Base-by-base conservation (phyloP, 1,140 invertebrate species). In the Cepaea nemoralis region DNA sequence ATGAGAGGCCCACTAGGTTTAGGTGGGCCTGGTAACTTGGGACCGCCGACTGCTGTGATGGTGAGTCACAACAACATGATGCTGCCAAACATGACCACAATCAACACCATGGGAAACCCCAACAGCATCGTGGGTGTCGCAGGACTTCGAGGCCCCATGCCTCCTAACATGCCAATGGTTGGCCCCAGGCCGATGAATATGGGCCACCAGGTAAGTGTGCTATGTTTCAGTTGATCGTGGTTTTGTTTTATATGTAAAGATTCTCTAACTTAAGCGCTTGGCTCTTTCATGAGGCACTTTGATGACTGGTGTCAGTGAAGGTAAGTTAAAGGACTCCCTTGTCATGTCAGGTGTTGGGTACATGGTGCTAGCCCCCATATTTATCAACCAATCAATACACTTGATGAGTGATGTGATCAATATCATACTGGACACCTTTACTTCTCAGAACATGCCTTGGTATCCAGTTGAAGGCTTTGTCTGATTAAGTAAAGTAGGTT, bases 141-240 rank as follows among this genome's bases (percentile, higher is more conserved):
- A n/a, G 71, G 71, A 48, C 14, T 74, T 42, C 19, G 42, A 42
- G 71, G 39, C 0, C 71, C n/a, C 48, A 48, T 8, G 42, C 71
- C 71, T 27, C 71, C 71, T 27, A 35, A 45, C 24, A 6, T 74
- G 12, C 40, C 35, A 33, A 31, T n/a, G 42, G 14, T 40, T 1
- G 70, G 70, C 1, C 33, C 40, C 24, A 42, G 71, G 22, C 71
- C 6, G 40, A 48, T 48, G 31, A 74, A 74, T 48, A 74, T 74
- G 39, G 71, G 71, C n/a, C 71, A 40, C 5, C 71, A 74, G 71
- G 71, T 74, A 74, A 42, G 71, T 70, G 10, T 27, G 59, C 10
- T 66, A 66, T n/a, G 24, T 66, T 10, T 27, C 59, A 27, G 24
- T 27, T 66, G 14, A 16, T 55, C 14, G 50, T 16, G 14, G n/a